Evolutionary conservation across 2,113 vertebrate species (phyloP), one percentile per base, ranked within the genome.

Genomic region (Corythornis madagascariensis): DNA sequence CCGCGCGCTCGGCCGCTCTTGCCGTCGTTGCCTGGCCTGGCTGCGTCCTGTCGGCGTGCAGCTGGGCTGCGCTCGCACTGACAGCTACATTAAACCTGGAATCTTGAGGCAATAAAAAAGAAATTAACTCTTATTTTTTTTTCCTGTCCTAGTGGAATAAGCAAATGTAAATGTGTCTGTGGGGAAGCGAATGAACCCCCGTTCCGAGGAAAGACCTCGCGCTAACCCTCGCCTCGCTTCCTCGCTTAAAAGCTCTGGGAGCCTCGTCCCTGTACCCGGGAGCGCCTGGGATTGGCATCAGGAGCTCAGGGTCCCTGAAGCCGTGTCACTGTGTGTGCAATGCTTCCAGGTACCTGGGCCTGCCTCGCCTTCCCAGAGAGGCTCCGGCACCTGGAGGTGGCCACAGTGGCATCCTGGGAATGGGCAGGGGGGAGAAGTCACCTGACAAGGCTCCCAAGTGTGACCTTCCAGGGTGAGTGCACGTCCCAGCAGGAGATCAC

Each of bases 51-150:
- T 95, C 97, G 94, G 97, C 94, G 57, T 94, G 98, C 96, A 97
- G 97, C 98, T 98, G 97, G 94, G 95, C 96, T 95, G 95, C 74
- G 96, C 97, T 98, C 96, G 88, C 97, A 97, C 97, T 97, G 98
- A 97, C 98, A 98, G 98, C 97, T 98, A 98, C 97, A 97, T 98
- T 97, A 97, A 97, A 97, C 97, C 96, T 97, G 97, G 97, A 98
- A 97, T 97, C 97, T 93, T 97, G 94, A 97, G 96, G 97, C 96
- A 97, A 97, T 97, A 97, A 97, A 98, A 98, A 97, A 97, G 97
- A 97, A 98, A 98, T 98, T 97, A 98, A 97, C 97, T 97, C 97
- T 97, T 98, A 95, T 97, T 97, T 98, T 97, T 97, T 96, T 95
- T 79, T 56, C 96, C 96, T 80, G 94, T 97, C 97, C 97, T 97